These are phyloP conservation scores for Drosophila repletoides DNA, from an alignment of 1,140 invertebrate genomes.

Conservation along the genomic window DNA sequence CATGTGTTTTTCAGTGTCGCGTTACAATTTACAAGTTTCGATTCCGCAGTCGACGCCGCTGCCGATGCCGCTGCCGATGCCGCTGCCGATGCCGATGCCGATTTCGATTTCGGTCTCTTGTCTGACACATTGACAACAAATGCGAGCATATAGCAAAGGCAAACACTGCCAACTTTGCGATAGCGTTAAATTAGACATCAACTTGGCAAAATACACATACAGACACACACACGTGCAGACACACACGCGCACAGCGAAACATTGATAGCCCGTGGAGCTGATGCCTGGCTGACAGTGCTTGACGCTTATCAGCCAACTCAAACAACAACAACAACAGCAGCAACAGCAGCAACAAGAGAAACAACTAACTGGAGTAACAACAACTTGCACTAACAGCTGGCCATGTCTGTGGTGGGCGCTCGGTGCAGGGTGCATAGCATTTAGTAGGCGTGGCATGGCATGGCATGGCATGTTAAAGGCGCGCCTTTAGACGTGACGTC, in stretches of 20 bases:
- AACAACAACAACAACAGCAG: conserved; percentile 11
- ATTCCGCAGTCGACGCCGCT: no score
- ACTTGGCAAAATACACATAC: conserved; percentile 60
- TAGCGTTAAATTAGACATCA: conserved; percentile 80
- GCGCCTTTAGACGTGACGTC: conserved; percentile 56
- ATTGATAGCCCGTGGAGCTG: conserved; percentile 56
- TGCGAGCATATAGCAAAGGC: conserved; percentile 40
- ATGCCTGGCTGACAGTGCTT: conserved; percentile 49
- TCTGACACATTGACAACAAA: conserved; percentile 71
- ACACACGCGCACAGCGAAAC: not conserved
- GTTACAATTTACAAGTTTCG: no score
- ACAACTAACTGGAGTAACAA: conserved; percentile 4
- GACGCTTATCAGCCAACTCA: conserved; percentile 56
- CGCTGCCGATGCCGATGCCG: no score
- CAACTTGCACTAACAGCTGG: conserved; percentile 19
- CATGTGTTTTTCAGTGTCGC: conserved; percentile 64
- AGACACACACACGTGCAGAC: not conserved
- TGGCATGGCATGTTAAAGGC: conserved; percentile 40
- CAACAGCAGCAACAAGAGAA: conserved; percentile 1
- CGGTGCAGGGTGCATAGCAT: conserved; percentile 63
- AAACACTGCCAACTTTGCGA: conserved; percentile 65
- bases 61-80: no score
- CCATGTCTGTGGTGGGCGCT: conserved; percentile 68
- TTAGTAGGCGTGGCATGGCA: conserved; percentile 52
- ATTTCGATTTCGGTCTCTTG: conserved; percentile 54